Conservation (phyloP, 2,888 invertebrate genomes). For the Schizaphis graminum region DNA sequence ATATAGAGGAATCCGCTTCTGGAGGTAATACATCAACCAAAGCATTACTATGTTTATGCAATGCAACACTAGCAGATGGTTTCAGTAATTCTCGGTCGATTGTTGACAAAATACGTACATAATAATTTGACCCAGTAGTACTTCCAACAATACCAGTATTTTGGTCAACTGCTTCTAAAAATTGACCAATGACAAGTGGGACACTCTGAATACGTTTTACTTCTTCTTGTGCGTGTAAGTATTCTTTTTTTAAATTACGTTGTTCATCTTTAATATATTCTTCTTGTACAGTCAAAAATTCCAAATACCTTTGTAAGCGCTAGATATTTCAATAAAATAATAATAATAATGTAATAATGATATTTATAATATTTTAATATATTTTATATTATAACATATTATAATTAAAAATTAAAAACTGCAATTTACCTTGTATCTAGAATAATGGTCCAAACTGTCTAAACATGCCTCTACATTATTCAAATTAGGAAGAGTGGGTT, state of each 20-base stretch:
- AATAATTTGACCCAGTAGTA: conserved; percentile 98
- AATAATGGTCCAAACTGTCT: conserved; percentile 62
- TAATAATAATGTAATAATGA: background rate
- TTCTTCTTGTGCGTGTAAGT: conserved; percentile 97
- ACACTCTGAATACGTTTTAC: conserved; percentile 99
- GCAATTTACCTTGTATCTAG: conserved; percentile 53
- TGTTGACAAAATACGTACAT: conserved; percentile 97
- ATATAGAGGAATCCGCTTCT: conserved; percentile 98
- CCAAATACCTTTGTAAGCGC: conserved; percentile 96
- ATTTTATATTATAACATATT: background rate
- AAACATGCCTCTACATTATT: conserved; percentile 59
- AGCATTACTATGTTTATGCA: conserved; percentile 99
- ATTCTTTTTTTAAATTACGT: conserved; percentile 97
- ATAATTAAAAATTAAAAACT: background rate
- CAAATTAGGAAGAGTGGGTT: conserved; percentile 67
- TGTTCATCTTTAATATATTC: conserved; percentile 99
- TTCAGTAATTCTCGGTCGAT: conserved; percentile 97
- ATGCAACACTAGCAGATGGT: conserved; percentile 97
- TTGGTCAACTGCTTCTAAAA: conserved; percentile 98
- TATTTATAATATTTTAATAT: background rate
- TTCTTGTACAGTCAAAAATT: conserved; percentile 98
- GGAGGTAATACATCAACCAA: conserved; percentile 98
- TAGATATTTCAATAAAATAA: conserved; percentile 71
- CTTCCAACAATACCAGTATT: conserved; percentile 99
- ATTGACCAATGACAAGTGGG: conserved; percentile 98